Evolutionary conservation across 2,888 invertebrate genomes (phyloP), one percentile per base, ranked within the genome.

Genomic region (Phaonia tiefii): DNA sequence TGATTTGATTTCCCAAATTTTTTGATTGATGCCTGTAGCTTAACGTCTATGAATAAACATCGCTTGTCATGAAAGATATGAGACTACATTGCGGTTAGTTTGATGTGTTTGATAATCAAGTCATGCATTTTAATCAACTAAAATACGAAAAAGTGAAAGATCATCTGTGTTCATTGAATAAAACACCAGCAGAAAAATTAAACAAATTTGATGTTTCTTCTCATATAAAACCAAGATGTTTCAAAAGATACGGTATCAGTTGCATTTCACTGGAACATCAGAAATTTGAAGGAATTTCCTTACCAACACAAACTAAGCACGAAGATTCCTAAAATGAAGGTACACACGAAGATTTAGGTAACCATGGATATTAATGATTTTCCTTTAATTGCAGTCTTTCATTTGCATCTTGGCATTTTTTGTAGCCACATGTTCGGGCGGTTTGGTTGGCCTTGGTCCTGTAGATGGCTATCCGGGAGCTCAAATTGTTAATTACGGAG

Each of bases 251-350:
- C 46, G 25, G 37, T 49, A 75, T 80, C 80, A 84, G 82, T 83
- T 51, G 44, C 58, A 51, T 51, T 49, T 75, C 31, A 74, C 63
- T 20, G 17, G 15, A 54, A 66, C 69, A 75, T n/a, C 58, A 46
- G 66, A 51, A 70, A 70, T 69, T 67, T 69, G 60, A 42, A 42
- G 49, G 73, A 75, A 49, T 67, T 79, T 71, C 65, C 51, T 51
- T 22, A 20, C 66, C 13, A n/a, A 54, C 66, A 54, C 15, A 31
- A 31, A 44, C 20, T 63, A 69, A 75, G 26, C 65, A 63, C 65
- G 78, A 69, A 74, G 71, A 74, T 76, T 76, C 25, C 78, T 71
- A 51, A 76, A 67, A 82, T 83, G 83, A 83, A 82, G 82, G 83
- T 83, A 73, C 25, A 39, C 20, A 11, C 1, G 7, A 25, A 11